A percentile compares a stretch with the other conserved stretches of the same genome.
Evolutionary conservation across 37 sponge, comb jelly and placozoan species (phyloP).

Genomic region (Haliclona indistincta): DNA sequence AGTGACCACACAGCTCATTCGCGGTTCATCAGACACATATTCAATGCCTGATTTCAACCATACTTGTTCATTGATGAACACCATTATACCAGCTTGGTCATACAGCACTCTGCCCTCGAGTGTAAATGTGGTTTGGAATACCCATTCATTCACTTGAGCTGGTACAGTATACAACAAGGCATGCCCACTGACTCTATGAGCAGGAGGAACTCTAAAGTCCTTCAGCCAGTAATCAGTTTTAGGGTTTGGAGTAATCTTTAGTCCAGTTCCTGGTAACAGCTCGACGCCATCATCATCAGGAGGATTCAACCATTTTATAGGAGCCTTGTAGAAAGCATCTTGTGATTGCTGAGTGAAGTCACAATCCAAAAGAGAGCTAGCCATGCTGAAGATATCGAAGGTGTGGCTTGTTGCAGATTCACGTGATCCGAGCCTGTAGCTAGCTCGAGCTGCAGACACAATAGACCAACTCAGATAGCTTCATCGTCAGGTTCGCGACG

Average conservation of each 20-base stretch:
- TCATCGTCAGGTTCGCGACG: no score
- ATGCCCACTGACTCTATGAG: slow-evolving; percentile 3
- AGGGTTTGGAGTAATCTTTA: slow-evolving; percentile 5
- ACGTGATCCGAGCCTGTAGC: no score
- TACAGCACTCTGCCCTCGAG: slow-evolving; percentile 9
- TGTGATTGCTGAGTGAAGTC: background rate
- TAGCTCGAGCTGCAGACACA: no score
- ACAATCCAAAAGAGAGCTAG: background rate
- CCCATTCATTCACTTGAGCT: background rate
- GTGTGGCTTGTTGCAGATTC: no score
- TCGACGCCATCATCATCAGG: background rate
- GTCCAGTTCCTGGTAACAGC: no score
- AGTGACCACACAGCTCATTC: slow-evolving; percentile 54
- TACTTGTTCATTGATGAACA: slow-evolving; percentile 6
- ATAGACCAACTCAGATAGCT: no score
- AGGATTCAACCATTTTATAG: background rate
- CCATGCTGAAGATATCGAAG: background rate
- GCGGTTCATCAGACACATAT: slow-evolving; percentile 9
- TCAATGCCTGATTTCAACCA: slow-evolving; percentile 66
- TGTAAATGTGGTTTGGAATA: slow-evolving; percentile 4
- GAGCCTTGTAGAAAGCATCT: background rate
- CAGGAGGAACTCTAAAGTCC: slow-evolving; percentile 21
- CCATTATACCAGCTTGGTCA: slow-evolving; percentile 59
- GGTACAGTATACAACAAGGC: slow-evolving; percentile 22
- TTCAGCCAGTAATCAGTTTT: slow-evolving; percentile 55